Conservation (phyloP, 2,888 invertebrate species). For the Cantharis rustica region DNA sequence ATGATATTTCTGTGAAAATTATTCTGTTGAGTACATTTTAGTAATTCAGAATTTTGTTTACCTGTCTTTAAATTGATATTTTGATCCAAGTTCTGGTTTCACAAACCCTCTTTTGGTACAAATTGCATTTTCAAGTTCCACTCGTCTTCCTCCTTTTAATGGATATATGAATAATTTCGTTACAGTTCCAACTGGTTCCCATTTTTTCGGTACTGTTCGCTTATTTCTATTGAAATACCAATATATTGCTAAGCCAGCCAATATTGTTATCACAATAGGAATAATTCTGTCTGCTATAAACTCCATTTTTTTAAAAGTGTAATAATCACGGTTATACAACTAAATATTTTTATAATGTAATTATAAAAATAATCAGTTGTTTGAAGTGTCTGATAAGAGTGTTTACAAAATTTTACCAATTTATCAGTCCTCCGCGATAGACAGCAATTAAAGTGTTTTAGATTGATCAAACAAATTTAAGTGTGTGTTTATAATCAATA, state of each 20-base stretch:
- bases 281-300: neutral
- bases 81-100: conserved; percentile 27
- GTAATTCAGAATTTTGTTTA: neutral
- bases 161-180: conserved; percentile 51
- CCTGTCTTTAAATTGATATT: neutral
- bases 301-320: too few relatives aligned
- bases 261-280: neutral
- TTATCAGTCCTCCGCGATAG: too few relatives aligned
- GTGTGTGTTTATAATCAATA: too few relatives aligned
- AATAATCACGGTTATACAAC: too few relatives aligned
- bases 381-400: too few relatives aligned
- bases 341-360: too few relatives aligned
- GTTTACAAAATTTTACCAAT: too few relatives aligned
- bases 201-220: conserved; percentile 41
- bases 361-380: too few relatives aligned
- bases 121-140: conserved; percentile 41
- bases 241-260: neutral
- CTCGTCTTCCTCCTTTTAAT: conserved; percentile 53
- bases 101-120: conserved; percentile 50
- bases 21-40: too few relatives aligned
- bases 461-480: too few relatives aligned
- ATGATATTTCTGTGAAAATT: neutral
- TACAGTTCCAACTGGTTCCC: conserved; percentile 49
- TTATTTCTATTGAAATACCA: conserved; percentile 38
- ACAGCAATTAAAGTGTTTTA: too few relatives aligned